Evolutionary conservation across 35 echinoderm and acorn worm species (phyloP).

Genomic region (Ophiothrix spiculata): DNA sequence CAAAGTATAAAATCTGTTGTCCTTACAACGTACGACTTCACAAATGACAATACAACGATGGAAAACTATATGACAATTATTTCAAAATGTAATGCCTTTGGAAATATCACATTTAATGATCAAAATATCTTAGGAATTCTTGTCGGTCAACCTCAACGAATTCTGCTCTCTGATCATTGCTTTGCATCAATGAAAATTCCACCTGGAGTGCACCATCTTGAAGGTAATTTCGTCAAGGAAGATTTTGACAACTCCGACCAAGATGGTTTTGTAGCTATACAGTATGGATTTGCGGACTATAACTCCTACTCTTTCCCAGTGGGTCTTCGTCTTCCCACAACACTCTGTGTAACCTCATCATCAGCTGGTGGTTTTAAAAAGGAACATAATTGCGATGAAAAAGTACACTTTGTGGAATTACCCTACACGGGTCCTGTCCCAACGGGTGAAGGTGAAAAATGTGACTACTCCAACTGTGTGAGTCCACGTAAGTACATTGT

Average conservation of each 20-base stretch:
- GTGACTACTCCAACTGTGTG: neutral
- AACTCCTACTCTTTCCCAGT: neutral
- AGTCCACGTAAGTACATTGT: neutral
- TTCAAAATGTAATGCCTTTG: neutral
- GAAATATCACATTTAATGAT: neutral
- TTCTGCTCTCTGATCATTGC: neutral
- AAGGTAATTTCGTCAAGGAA: neutral
- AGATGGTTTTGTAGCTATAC: neutral
- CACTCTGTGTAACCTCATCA: neutral
- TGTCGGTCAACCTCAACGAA: neutral
- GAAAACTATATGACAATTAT: slow-evolving; percentile 28
- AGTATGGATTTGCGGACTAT: neutral
- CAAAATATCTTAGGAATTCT: neutral
- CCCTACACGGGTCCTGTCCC: neutral
- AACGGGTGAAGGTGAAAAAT: neutral
- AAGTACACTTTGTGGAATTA: neutral
- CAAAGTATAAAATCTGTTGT: slow-evolving; percentile 34
- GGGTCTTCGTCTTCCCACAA: neutral
- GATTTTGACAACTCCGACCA: neutral
- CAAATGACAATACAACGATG: neutral
- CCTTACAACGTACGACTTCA: slow-evolving; percentile 43
- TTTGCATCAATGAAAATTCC: neutral
- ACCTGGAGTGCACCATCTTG: neutral
- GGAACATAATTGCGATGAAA: slow-evolving; percentile 8
- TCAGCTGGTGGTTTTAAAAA: neutral